phyloP scores from a whole-genome alignment of 2,113 vertebrate genomes.

The Pseudorasbora parva region DNA sequence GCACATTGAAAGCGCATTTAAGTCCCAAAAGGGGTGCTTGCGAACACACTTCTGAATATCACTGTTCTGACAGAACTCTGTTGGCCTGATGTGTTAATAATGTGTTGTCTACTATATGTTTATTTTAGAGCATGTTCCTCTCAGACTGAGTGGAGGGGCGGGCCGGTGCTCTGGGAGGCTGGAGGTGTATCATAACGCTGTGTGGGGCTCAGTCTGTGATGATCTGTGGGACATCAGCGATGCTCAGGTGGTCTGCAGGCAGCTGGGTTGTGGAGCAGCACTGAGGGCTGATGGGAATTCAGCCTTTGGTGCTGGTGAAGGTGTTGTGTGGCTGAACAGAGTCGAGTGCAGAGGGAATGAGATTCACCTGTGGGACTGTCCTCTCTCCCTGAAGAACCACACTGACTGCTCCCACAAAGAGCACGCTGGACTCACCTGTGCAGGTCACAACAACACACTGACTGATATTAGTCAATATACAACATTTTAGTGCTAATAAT shows the following conservation, averaged over 20 bases:
- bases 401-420: slow-evolving; percentile 47
- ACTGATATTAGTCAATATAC: neutral
- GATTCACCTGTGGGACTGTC: slow-evolving; percentile 48
- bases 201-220: slow-evolving; percentile 17
- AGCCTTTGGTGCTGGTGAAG: no score
- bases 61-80: no score
- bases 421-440: slow-evolving; percentile 18
- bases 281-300: no score
- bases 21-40: no score
- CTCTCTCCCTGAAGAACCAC: slow-evolving; percentile 42
- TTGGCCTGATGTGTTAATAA: no score
- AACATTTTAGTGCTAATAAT: neutral
- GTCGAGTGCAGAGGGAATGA: slow-evolving; percentile 57
- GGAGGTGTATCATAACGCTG: slow-evolving; percentile 33
- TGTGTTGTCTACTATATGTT: neutral
- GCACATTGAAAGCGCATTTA: no score
- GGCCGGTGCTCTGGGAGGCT: slow-evolving; percentile 50
- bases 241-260: no score
- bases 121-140: neutral
- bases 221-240: no score
- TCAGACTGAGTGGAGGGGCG: neutral
- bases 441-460: neutral
- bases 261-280: no score
- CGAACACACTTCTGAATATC: no score
- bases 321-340: no score